phyloP scores from a whole-genome alignment of 2,113 vertebrate species.

The Nothocercus nigrocapillus region DNA sequence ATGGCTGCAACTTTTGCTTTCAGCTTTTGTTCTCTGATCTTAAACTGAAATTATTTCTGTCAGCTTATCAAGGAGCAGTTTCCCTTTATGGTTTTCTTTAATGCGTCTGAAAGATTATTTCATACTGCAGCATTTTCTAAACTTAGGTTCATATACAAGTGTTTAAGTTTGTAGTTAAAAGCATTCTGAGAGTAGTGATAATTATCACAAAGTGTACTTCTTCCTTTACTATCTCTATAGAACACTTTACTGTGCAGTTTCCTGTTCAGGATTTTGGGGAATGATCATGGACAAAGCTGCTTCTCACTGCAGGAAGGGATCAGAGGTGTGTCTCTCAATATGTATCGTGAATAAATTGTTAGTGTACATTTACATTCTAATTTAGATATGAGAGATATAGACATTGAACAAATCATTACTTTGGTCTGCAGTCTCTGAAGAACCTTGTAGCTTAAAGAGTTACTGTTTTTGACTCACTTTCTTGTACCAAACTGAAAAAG shows the following conservation, averaged over 20 bases:
- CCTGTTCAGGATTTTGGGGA: not conserved
- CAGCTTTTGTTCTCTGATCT: not conserved
- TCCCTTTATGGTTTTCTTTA: slow-evolving; percentile 7
- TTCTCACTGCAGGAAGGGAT: not conserved
- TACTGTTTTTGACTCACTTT: not conserved
- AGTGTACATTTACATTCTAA: not conserved
- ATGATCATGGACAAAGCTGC: not conserved
- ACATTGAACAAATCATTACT: not conserved
- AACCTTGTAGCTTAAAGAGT: not conserved
- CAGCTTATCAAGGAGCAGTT: slow-evolving; percentile 2
- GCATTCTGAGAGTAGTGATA: not conserved
- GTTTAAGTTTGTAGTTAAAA: not conserved
- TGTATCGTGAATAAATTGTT: not conserved
- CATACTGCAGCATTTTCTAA: not conserved
- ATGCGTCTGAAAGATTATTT: not conserved
- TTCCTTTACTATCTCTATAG: not conserved
- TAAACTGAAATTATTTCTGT: slow-evolving; percentile 17
- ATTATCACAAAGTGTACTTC: not conserved
- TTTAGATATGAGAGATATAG: not conserved
- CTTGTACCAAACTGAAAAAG: not conserved
- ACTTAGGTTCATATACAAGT: not conserved
- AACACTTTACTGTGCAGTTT: not conserved
- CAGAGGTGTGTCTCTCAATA: not conserved
- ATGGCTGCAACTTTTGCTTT: not conserved
- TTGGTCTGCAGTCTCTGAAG: not conserved